Evolutionary conservation across 2,797 vertebrate genomes (phyloP), one percentile per base, ranked within the genome.

Genomic region (Nyctibius grandis): DNA sequence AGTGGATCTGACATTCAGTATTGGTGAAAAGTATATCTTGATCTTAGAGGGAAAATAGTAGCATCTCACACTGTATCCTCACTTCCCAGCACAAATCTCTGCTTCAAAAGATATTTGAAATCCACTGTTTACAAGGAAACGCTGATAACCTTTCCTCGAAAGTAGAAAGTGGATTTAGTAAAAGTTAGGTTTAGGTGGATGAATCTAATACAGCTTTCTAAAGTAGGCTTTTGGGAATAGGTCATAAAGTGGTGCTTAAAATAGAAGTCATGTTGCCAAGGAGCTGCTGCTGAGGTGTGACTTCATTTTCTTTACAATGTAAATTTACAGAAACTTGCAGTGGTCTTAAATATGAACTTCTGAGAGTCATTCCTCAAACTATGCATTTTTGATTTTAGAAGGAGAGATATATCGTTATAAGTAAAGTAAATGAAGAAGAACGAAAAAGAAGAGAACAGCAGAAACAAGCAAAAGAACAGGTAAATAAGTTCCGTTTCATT

Each of bases 381-480:
- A 3, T 77, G 29, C 6, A 1, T 85, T 80, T 95, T 85, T 79
- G 65, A 59, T 97, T 97, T 88, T 95, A 99, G 99, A 99, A 99
- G 89, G 99, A 99, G 86, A 98, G 99, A 36, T 99, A 97, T 5
- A 99, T 99, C 93, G 98, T 99, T 97, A 96, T 99, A 97, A 99
- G 98, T 96, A 99, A 99, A 96, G 99, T 99, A 56, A 98, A 99
- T 36, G 99, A 99, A 17, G 99, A 99, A 68, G 99, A 99, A 93
- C 97, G 99, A 77, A 99, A 98, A 97, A 98, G 96, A 96, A 98
- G 98, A 89, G 99, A 99, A 57, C 98, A 99, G 82, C 98, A 99
- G 97, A 99, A 99, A 86, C 98, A 98, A 31, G 98, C 98, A 51
- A 98, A 98, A 85, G 99, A 99, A 87, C 99, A 99, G 99, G 99